Percentiles rank a stretch among this genome's conserved stretches.
Evolutionary conservation across 2,113 vertebrate genomes (phyloP).

Genomic region (Chaetodon trifascialis): DNA sequence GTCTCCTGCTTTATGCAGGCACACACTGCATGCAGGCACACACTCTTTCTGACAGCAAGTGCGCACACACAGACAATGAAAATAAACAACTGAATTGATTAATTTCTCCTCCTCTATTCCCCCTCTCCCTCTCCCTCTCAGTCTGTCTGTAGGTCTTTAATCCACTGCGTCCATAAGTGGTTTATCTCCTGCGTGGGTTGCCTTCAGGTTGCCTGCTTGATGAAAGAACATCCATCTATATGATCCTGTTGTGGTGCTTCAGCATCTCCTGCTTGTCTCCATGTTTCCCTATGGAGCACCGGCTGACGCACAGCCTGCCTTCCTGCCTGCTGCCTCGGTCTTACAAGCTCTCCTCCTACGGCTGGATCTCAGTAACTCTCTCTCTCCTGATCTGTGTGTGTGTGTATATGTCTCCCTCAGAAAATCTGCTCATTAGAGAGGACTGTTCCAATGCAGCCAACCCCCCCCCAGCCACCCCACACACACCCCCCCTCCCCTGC

Average conservation of each 20-base stretch:
- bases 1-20: conserved; percentile 63
- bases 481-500: conserved; percentile 19
- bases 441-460: conserved; percentile 80
- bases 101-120: conserved; percentile 61
- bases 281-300: conserved; percentile 72
- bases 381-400: conserved; percentile 33
- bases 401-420: conserved; percentile 34
- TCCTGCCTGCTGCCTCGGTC: conserved; percentile 62
- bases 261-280: conserved; percentile 73
- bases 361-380: conserved; percentile 55
- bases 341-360: conserved; percentile 65
- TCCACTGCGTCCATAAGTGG: conserved; percentile 83
- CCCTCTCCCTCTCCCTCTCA: conserved; percentile 43
- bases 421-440: conserved; percentile 81
- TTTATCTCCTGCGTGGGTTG: conserved; percentile 77
- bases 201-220: conserved; percentile 66
- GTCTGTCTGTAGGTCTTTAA: conserved; percentile 77
- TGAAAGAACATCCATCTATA: conserved; percentile 74
- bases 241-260: conserved; percentile 66
- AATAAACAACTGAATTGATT: conserved; percentile 74
- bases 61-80: conserved; percentile 63
- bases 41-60: conserved; percentile 65
- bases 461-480: neutral
- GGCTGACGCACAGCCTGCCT: conserved; percentile 74
- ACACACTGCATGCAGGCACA: conserved; percentile 37